Conservation (phyloP, 2,888 invertebrate genomes). For the Timema cristinae region DNA sequence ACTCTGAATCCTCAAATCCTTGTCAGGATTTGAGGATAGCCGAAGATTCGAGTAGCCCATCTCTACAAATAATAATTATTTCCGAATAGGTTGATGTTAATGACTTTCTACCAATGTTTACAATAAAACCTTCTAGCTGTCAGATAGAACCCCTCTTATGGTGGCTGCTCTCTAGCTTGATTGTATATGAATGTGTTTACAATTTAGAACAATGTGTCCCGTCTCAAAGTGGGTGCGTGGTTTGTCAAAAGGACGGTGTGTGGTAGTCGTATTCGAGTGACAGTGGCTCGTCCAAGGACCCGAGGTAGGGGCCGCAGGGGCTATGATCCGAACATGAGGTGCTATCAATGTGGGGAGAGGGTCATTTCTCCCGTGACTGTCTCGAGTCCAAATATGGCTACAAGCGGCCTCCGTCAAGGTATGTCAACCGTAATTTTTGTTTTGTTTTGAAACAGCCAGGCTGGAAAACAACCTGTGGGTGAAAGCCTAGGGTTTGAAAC, state of each 20-base stretch:
- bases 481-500: neutral
- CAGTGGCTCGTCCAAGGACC: constrained; percentile 52
- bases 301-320: constrained; percentile 48
- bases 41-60: too few species aligned
- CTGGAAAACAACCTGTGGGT: constrained; percentile 5
- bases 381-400: constrained; percentile 42
- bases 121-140: too few species aligned
- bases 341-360: constrained; percentile 57
- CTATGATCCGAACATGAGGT: constrained; percentile 54
- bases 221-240: neutral
- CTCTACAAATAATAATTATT: too few species aligned
- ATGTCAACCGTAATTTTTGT: neutral
- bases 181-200: neutral
- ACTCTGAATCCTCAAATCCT: too few species aligned
- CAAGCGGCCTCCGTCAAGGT: constrained; percentile 36
- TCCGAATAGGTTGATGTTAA: too few species aligned
- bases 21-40: too few species aligned
- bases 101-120: too few species aligned
- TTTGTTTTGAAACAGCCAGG: too few species aligned
- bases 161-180: too few species aligned
- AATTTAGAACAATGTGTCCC: too few species aligned
- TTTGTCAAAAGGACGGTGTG: constrained; percentile 45
- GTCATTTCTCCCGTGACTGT: constrained; percentile 57
- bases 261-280: constrained; percentile 51
- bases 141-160: neutral